These are phyloP conservation scores for Plecotus auritus DNA, from an alignment of 2,113 vertebrate species.

Conservation along the genomic window DNA sequence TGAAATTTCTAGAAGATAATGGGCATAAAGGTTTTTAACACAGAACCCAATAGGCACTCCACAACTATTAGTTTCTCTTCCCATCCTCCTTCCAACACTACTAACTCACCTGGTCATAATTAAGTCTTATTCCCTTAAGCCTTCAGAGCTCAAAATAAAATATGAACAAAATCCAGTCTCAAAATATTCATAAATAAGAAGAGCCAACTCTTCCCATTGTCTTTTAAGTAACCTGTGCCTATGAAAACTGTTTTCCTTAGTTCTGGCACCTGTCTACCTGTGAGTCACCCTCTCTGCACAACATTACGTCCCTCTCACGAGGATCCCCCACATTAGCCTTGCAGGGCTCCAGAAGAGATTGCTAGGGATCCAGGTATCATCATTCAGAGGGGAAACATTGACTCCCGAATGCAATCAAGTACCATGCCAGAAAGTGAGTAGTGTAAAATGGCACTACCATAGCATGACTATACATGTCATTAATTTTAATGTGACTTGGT, in stretches of 20 bases:
- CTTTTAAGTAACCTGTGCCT: background rate
- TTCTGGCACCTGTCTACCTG: background rate
- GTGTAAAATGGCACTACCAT: background rate
- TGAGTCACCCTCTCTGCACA: background rate
- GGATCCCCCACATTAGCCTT: background rate
- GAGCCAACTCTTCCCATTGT: background rate
- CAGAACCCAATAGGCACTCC: background rate
- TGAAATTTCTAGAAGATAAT: constrained; percentile 23
- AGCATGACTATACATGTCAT: background rate
- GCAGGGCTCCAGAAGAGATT: background rate
- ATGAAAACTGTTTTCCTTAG: background rate
- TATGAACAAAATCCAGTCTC: background rate
- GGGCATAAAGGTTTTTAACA: background rate
- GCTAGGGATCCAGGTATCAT: background rate
- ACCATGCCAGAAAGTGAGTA: background rate
- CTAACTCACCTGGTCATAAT: background rate
- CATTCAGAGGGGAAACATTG: background rate
- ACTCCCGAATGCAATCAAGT: background rate
- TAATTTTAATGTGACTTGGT: background rate
- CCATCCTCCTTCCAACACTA: background rate
- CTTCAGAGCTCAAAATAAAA: background rate
- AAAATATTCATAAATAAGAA: constrained; percentile 1
- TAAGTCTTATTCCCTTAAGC: background rate
- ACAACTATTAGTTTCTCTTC: background rate
- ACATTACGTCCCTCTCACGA: background rate